Evolutionary conservation across 2,797 vertebrate genomes (phyloP).

Genomic region (Xenentodon cancila): DNA sequence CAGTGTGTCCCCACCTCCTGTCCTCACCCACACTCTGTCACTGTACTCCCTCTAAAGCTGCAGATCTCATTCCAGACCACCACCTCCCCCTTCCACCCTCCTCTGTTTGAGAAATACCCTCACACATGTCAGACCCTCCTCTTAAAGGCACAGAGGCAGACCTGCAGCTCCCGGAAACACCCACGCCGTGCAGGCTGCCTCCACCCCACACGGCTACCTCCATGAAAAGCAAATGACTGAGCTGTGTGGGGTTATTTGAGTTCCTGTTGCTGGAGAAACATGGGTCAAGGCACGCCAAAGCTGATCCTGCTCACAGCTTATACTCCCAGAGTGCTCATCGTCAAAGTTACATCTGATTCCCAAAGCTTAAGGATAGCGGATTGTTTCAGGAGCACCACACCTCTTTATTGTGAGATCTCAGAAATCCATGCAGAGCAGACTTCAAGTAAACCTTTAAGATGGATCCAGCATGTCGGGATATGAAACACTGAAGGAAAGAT

Average conservation of each 20-base stretch:
- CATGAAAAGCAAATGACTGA: constrained; percentile 42
- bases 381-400: no score
- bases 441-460: no score
- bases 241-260: constrained; percentile 53
- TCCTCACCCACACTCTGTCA: constrained; percentile 35
- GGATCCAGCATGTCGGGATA: no score
- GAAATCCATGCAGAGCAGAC: no score
- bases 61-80: constrained; percentile 76
- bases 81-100: constrained; percentile 72
- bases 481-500: no score
- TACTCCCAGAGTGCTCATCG: constrained; percentile 26
- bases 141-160: constrained; percentile 79
- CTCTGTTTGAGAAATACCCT: constrained; percentile 79
- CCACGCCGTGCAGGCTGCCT: constrained; percentile 15
- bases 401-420: no score
- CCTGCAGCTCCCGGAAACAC: constrained; percentile 30
- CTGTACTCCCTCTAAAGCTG: constrained; percentile 61
- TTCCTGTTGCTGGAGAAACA: constrained; percentile 49
- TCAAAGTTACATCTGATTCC: no score
- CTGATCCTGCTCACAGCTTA: no score
- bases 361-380: no score
- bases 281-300: constrained; percentile 14
- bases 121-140: constrained; percentile 69
- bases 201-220: constrained; percentile 27
- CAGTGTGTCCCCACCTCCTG: constrained; percentile 39